These are phyloP conservation scores for Callospermophilus lateralis DNA, from an alignment of 2,113 vertebrate genomes.

Conservation along the genomic window DNA sequence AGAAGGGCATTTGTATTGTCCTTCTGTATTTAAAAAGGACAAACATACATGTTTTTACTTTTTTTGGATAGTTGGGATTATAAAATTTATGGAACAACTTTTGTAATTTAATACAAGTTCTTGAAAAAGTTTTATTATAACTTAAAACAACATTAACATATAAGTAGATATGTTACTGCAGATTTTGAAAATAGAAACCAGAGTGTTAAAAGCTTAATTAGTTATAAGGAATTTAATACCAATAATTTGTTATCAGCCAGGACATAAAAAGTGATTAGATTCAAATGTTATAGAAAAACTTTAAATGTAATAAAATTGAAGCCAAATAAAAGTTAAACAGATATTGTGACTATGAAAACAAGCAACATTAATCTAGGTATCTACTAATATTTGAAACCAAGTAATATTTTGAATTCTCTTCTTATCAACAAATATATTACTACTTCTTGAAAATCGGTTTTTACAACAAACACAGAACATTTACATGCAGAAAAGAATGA, in stretches of 20 bases:
- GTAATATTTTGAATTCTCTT: not conserved
- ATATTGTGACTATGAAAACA: not conserved
- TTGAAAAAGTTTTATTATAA: not conserved
- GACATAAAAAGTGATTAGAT: not conserved
- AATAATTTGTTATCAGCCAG: not conserved
- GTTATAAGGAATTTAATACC: not conserved
- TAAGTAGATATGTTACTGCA: not conserved
- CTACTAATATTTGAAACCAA: not conserved
- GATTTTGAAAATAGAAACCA: not conserved
- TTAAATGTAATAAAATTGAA: not conserved
- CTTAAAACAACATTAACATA: not conserved
- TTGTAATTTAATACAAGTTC: not conserved
- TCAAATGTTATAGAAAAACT: not conserved
- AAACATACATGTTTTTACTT: not conserved
- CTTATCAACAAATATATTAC: no score
- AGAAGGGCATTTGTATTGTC: not conserved
- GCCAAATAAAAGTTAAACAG: not conserved
- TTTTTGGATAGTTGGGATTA: not conserved
- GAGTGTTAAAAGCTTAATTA: not conserved
- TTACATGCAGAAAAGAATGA: not conserved
- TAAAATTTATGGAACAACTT: not conserved
- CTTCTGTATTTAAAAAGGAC: not conserved
- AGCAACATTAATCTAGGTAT: not conserved
- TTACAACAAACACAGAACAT: not conserved
- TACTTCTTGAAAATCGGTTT: not conserved